Evolutionary conservation across 2,797 vertebrate species (phyloP).

Genomic region (Sebastes vulpes): DNA sequence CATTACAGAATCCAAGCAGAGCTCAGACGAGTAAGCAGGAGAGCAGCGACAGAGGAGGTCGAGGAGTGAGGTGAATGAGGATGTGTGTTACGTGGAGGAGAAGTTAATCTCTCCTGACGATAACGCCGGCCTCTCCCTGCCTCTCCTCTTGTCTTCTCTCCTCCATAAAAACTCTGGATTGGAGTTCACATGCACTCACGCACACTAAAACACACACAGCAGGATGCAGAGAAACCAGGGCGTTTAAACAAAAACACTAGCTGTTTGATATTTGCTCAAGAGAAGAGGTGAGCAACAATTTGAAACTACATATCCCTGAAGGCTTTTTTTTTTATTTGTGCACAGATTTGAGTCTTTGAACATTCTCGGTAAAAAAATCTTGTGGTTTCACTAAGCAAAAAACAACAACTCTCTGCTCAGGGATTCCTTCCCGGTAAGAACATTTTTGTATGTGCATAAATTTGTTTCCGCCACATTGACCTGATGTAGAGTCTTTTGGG

Average conservation of each 20-base stretch:
- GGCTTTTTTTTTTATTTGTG: conserved; percentile 19
- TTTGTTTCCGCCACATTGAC: conserved; percentile 24
- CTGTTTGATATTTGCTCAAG: conserved; percentile 23
- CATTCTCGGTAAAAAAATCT: conserved; percentile 7
- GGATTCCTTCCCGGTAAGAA: conserved; percentile 1
- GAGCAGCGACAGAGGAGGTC: conserved; percentile 45
- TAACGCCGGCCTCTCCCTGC: conserved; percentile 54
- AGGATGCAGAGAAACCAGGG: not conserved
- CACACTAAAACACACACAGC: not conserved
- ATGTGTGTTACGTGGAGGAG: conserved; percentile 51
- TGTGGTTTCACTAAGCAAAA: conserved; percentile 2
- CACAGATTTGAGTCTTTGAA: conserved; percentile 12
- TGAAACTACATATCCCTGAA: not conserved
- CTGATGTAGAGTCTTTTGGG: conserved; percentile 15
- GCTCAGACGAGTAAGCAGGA: conserved; percentile 35
- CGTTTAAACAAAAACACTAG: conserved; percentile 13
- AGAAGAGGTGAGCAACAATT: not conserved
- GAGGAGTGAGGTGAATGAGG: conserved; percentile 56
- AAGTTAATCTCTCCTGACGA: conserved; percentile 71
- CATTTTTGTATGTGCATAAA: conserved; percentile 2
- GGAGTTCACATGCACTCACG: not conserved
- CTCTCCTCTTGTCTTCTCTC: conserved; percentile 29
- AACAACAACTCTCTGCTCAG: not conserved
- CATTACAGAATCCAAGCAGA: not conserved
- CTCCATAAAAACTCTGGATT: conserved; percentile 17